phyloP scores from a whole-genome alignment of 1,140 invertebrate genomes.

The Heterodera carotae region DNA sequence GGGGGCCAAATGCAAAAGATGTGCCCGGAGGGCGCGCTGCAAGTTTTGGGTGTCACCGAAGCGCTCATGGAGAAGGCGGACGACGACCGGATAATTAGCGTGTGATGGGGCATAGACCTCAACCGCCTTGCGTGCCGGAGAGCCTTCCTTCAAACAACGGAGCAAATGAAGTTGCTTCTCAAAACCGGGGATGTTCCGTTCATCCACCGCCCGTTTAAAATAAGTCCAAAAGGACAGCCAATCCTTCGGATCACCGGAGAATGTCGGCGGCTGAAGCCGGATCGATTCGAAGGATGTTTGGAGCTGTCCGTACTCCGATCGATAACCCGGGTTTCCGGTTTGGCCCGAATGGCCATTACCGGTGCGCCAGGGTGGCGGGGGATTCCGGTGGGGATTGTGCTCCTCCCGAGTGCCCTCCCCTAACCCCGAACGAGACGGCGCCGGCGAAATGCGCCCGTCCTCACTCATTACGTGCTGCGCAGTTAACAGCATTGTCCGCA shows the following conservation, averaged over 20 bases:
- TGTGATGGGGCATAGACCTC: background rate
- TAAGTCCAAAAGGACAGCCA: background rate
- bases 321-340: too few relatives aligned
- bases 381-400: too few relatives aligned
- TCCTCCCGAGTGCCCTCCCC: too few relatives aligned
- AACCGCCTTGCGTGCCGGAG: background rate
- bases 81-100: conserved; percentile 5
- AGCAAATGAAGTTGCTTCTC: background rate
- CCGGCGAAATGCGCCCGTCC: too few relatives aligned
- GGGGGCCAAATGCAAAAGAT: too few relatives aligned
- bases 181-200: background rate
- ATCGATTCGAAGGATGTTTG: background rate
- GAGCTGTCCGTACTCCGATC: too few relatives aligned
- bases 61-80: background rate
- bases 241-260: background rate
- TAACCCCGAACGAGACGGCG: too few relatives aligned
- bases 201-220: background rate
- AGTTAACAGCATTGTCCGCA: too few relatives aligned
- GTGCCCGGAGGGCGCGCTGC: too few relatives aligned
- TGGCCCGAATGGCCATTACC: too few relatives aligned
- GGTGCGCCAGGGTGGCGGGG: too few relatives aligned
- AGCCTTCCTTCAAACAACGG: background rate
- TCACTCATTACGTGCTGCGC: too few relatives aligned
- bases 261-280: background rate
- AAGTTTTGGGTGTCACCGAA: background rate